Evolutionary conservation across 2,888 invertebrate species (phyloP).

Genomic region (Cactoblastis cactorum): DNA sequence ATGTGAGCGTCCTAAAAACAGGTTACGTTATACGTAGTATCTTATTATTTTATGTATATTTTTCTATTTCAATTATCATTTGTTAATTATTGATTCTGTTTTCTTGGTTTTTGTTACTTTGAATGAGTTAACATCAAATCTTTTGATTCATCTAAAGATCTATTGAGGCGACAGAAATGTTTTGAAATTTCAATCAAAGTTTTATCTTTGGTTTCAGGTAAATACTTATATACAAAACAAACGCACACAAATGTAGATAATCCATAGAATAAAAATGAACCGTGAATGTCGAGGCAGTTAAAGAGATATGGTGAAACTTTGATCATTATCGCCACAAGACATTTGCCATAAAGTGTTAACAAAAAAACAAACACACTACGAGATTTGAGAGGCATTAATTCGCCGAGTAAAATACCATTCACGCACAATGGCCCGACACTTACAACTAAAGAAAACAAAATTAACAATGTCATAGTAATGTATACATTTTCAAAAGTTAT

Average conservation of each 20-base stretch:
- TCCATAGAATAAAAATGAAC: slow-evolving; percentile 37
- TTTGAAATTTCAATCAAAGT: slow-evolving; percentile 17
- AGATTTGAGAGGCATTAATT: slow-evolving; percentile 45
- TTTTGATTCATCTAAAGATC: background rate
- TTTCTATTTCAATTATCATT: slow-evolving; percentile 8
- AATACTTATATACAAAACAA: slow-evolving; percentile 20
- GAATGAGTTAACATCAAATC: slow-evolving; percentile 1
- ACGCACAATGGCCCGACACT: slow-evolving; percentile 56
- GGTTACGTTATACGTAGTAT: slow-evolving; percentile 26
- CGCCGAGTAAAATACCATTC: slow-evolving; percentile 44
- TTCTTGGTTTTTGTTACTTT: background rate
- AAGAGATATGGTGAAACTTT: slow-evolving; percentile 48
- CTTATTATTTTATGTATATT: slow-evolving; percentile 17
- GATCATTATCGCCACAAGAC: slow-evolving; percentile 39
- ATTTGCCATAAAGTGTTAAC: slow-evolving; percentile 36
- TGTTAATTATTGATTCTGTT: background rate
- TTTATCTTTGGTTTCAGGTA: slow-evolving; percentile 33
- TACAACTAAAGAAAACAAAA: slow-evolving; percentile 44
- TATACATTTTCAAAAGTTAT: slow-evolving; percentile 39
- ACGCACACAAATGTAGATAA: slow-evolving; percentile 22
- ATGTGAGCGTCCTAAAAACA: too few species aligned
- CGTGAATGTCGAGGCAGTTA: slow-evolving; percentile 37
- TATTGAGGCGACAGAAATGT: background rate
- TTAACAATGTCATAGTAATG: slow-evolving; percentile 39
- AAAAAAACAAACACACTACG: slow-evolving; percentile 42